Conservation (phyloP, 2,888 invertebrate species). For the Horisme vitalbata region DNA sequence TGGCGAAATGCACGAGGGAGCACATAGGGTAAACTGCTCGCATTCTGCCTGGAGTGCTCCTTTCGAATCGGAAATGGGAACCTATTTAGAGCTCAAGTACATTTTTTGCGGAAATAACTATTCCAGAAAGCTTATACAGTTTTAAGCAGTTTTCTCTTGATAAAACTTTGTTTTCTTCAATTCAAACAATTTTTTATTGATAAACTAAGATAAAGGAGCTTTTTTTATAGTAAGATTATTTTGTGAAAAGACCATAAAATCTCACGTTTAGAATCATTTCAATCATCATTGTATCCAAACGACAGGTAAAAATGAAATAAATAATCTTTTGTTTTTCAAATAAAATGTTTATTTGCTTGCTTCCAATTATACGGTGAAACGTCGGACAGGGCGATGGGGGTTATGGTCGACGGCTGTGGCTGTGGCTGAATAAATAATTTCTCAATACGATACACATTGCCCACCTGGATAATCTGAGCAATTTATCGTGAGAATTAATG, state of each 20-base stretch:
- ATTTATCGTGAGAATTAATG: conserved; percentile 25
- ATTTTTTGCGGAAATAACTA: conserved; percentile 28
- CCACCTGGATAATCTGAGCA: conserved; percentile 20
- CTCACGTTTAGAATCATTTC: no score
- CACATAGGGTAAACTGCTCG: conserved; percentile 67
- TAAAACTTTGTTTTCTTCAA: not conserved
- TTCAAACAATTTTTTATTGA: no score
- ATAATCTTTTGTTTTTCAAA: conserved; percentile 44
- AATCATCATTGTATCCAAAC: no score
- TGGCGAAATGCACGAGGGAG: conserved; percentile 70
- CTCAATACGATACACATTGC: conserved; percentile 33
- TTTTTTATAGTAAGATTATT: no score
- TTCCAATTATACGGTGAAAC: conserved; percentile 46
- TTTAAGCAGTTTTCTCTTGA: conserved; percentile 17
- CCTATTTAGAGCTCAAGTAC: conserved; percentile 55
- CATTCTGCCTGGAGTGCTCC: conserved; percentile 59
- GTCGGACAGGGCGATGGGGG: conserved; percentile 30
- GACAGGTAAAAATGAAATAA: conserved; percentile 12
- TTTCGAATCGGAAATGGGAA: conserved; percentile 58
- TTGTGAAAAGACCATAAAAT: no score
- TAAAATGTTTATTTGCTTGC: conserved; percentile 55
- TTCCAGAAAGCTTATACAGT: conserved; percentile 11
- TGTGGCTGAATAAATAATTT: conserved; percentile 48
- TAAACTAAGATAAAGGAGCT: no score
- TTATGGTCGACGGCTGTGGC: conserved; percentile 33